Base-by-base conservation (phyloP, 2,797 vertebrate species). In the Miichthys miiuy region DNA sequence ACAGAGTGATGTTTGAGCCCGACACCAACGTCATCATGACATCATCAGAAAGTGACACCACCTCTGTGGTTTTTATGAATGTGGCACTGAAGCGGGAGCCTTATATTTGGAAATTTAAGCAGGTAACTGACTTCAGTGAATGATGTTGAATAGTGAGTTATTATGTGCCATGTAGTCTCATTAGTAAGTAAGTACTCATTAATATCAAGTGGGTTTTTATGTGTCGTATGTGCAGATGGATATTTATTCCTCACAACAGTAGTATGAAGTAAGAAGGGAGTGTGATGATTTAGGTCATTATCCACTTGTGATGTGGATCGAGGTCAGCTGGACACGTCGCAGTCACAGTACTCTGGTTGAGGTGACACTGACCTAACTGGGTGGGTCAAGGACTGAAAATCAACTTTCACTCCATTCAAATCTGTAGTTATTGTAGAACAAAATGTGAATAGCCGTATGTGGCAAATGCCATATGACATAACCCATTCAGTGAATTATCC, bases 21-120 rank as follows among this genome's bases (percentile, higher is more conserved):
- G 68, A 77, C 7, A 55, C 72, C 60, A 84, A 88, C 2, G 47
- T 91, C 60, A 61, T 91, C 64, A 75, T 92, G 55, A 52, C 89
- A 0, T 91, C 90, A 66, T 91, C 93, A 6, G 84, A 90, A 55
- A 92, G 89, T 51, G 64, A 90, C 51, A 21, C 38, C 14, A 71
- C 69, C 20, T 93, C 92, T 17, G 80, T 87, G 25, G 87, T 93
- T 42, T 93, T 92, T 68, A 57, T 34, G 62, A 91, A 81, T 2
- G 42, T 87, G 51, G 81, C 79, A 20, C 63, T 72, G 16, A 91
- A 75, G 80, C 86, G 80, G 73, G 83, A 91, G 61, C 69, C 64
- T 21, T 80, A 80, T 54, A 63, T 85, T 25, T 94, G 91, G 92
- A 92, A 74, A 85, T 77, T 93, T 7, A 83, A 76, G 4, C 88